Base-by-base conservation (phyloP, 1,140 invertebrate genomes). In the Sesamia nonagrioides region DNA sequence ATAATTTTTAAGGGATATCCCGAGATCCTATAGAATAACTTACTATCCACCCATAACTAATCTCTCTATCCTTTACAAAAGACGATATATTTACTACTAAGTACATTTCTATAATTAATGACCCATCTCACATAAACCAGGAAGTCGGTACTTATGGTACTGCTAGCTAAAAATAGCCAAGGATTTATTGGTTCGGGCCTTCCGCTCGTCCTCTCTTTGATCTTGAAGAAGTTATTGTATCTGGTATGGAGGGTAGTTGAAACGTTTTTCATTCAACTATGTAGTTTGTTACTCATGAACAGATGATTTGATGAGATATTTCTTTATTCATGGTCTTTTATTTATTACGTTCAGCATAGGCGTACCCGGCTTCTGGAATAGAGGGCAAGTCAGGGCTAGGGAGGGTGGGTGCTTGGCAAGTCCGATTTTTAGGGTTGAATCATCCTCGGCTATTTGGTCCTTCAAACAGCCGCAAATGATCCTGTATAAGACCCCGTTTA, bases 181-280 rank as follows among this genome's bases (percentile, higher is more conserved):
- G 27, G 42, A 81, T 77, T 81, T 81, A 81, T 81, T 81, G 45
- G 50, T 77, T 33, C 21, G 60, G 79, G 27, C 77, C 68, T 81
- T 77, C 79, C 79, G 75, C 63, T 27, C 78, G 50, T 48, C 27
- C 17, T 18, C 54, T 1, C 79, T 81, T 81, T 81, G 79, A 81
- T 77, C 66, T 81, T 63, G 17, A 9, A n/a, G 17, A 5, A 21
- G 27, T 11, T 2, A 50, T 45, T 74, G 37, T 33, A 33, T 18
- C 63, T 33, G 11, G 33, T 68, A 13, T 8, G 33, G 35, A 40
- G 21, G 33, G 7, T 17, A 17, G 13, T 17, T 40, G n/a, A 37
- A 61, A 60, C 5, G 27, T 35, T 33, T 37, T 58, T 27, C n/a
- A 11, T 54, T 33, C 5, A 21, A 0, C 13, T 17, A n/a, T 58